Evolutionary conservation across 2,888 invertebrate species (phyloP), one percentile per base, ranked within the genome.

Genomic region (Melinaea menophilus): DNA sequence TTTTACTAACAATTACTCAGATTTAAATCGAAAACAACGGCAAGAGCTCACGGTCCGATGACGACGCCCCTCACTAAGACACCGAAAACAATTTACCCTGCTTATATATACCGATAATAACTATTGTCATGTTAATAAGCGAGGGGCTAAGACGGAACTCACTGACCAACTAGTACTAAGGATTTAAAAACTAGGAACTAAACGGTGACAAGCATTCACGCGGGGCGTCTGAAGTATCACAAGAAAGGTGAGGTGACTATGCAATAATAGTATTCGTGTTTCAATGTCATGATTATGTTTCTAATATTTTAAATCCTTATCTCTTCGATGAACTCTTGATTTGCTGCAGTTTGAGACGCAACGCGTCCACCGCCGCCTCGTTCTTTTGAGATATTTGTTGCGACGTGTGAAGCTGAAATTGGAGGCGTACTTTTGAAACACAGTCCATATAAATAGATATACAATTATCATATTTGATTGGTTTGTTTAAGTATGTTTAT

Each of bases 311-410:
- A 41, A 9, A 9, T 41, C 74, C 77, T 87, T 91, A 91, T 91
- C 90, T 91, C 71, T 90, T 90, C 51, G 90, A 88, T 46, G 90
- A 89, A 75, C 90, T 91, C 73, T 91, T 91, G 73, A 91, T 90
- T 76, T 91, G 90, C 77, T 91, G 90, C 22, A 91, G 79, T 69
- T 91, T 91, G 61, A 90, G 88, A 22, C 91, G 85, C n/a, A 91
- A 75, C 2, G 87, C 85, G 72, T 91, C 91, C 12, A 91, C 86
- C 1, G 84, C 90, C 0, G 90, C 90, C 68, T 91, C 90, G 75
- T 87, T 88, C 72, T 84, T 86, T 60, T 86, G 86, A 2, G 88
- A 81, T 33, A 83, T 72, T 5, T 84, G 67, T 67, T 86, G 88
- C 11, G 86, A 76, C 41, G 88, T 82, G 72, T 90, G 88, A 9